phyloP scores from a whole-genome alignment of 2,113 vertebrate species.

The rabbit (Oryctolagus cuniculus) region mOryCun1.1 NC_091438.1:45855001-45855500 shows the following conservation, averaged over 20 bases:
- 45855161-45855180: not conserved
- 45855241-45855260: not conserved
- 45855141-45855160: not conserved
- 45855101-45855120: not conserved
- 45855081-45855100: not conserved
- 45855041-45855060: not conserved
- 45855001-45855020: not conserved
- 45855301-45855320: not conserved
- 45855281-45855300: not conserved
- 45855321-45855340: not conserved
- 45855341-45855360: conserved; percentile 5
- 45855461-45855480: not conserved
- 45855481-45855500: not conserved
- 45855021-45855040: not conserved
- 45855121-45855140: not conserved
- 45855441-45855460: not conserved
- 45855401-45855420: not conserved
- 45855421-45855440: not conserved
- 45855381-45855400: not conserved
- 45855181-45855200: not conserved
- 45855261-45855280: not conserved
- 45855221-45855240: not conserved
- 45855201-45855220: not conserved
- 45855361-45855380: conserved; percentile 8
- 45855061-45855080: not conserved